Base-by-base conservation (phyloP, 2,113 vertebrate species). In the Synodontis membranacea region DNA sequence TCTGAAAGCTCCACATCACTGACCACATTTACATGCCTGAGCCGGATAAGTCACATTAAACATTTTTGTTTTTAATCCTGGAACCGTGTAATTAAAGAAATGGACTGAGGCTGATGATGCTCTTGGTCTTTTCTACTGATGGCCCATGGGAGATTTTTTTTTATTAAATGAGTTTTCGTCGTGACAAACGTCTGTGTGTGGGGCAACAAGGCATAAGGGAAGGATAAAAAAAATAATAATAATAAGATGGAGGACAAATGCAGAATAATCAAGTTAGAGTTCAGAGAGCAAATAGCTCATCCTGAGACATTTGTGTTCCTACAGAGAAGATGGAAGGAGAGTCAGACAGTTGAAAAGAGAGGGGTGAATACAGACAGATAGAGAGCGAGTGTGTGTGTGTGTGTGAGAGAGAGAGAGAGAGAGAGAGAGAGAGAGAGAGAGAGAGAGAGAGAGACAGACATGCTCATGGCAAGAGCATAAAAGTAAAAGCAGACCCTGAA, bases 211-310 rank as follows among this genome's bases (percentile, higher is more conserved):
- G n/a, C 82, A 72, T 60, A 62, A 74, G 52, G 42, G 42, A 52
- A 25, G 34, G 15, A 93, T 39, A 91, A 93, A 93, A 89, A 93
- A 92, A 93, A n/a, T n/a, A 94, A 94, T 15, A 15, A 93, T 92
- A 93, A 93, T 89, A 93, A 82, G 52, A 52, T n/a, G 1, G 17
- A 72, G 76, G 42, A 84, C 58, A 94, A 93, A 94, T 90, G 91
- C 90, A 92, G 90, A 88, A 91, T 95, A 96, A 97, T 95, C 93
- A 94, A 95, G 93, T 96, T 96, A 96, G 93, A 90, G 91, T 92
- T 89, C 93, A 92, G 90, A 92, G 89, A 96, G 92, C 93, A 95
- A 96, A 95, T 93, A 90, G 92, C 91, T 92, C 93, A 89, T 88
- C 86, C 93, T 88, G 87, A 93, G 91, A 92, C 94, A 95, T 95